Conservation (phyloP, 2,888 invertebrate genomes). For the Cosmia pyralina region DNA sequence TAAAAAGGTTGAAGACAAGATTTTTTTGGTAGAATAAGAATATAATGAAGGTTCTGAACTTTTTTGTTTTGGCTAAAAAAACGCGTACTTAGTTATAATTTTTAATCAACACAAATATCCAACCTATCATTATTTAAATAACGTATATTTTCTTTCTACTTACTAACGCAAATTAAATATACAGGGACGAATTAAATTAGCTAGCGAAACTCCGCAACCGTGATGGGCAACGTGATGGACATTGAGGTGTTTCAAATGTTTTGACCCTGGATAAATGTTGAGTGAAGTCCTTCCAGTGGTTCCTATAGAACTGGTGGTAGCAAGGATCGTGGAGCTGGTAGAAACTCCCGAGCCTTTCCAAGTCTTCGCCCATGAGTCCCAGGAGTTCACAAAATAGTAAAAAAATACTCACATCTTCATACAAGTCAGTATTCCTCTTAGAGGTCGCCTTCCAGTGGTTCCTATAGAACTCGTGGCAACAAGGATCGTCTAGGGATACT, state of each 20-base stretch:
- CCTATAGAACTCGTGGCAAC: slow-evolving; percentile 95
- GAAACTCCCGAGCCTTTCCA: slow-evolving; percentile 89
- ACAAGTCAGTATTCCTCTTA: slow-evolving; percentile 95
- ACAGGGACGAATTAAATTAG: too few relatives aligned
- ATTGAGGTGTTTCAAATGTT: too few relatives aligned
- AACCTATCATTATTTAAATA: neutral
- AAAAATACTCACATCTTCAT: slow-evolving; percentile 91
- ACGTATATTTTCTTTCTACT: neutral
- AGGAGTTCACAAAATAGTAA: slow-evolving; percentile 93
- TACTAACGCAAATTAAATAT: neutral
- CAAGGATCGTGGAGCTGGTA: slow-evolving; percentile 96
- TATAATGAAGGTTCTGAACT: too few relatives aligned
- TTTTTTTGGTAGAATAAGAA: too few relatives aligned
- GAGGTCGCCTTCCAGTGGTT: slow-evolving; percentile 96
- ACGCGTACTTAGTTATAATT: too few relatives aligned
- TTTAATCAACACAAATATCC: neutral
- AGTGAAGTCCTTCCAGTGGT: slow-evolving; percentile 92
- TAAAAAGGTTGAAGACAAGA: too few relatives aligned
- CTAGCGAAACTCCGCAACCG: too few relatives aligned
- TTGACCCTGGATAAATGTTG: too few relatives aligned
- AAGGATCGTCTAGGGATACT: slow-evolving; percentile 94
- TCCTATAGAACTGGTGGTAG: slow-evolving; percentile 94
- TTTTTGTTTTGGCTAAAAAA: too few relatives aligned
- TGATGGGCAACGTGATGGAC: too few relatives aligned
- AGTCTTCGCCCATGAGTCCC: slow-evolving; percentile 90